Evolutionary conservation across 2,888 invertebrate species (phyloP), one percentile per base, ranked within the genome.

Genomic region (Mesorhabditis spiculigera): DNA sequence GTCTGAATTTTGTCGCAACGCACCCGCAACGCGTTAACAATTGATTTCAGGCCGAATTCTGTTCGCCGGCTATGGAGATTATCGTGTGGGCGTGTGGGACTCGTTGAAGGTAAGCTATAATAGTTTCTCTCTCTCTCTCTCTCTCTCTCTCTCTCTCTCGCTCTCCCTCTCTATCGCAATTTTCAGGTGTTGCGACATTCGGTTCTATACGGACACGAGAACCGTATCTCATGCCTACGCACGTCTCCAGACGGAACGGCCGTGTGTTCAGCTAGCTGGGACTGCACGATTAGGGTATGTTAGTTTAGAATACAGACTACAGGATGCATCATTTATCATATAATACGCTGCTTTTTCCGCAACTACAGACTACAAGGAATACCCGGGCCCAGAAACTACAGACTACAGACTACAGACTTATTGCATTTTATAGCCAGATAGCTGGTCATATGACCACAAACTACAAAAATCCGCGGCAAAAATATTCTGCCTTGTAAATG

Each of bases 71-170:
- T 97, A 98, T 89, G 94, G 95, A 87, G 98, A 98, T 89, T 95
- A 97, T 88, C 96, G 95, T 50, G 94, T 97, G 68, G 94, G 95
- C 88, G 93, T 95, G 50, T 98, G 98, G 98, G 98, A 98, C 88
- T 94, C 95, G 58, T 89, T 98, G 76, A 97, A 97, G 87, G 94
- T 50, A n/a, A 3, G 58, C 1, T 13, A 50, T 8, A 2, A 10
- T 41, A 2, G 0, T 13, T 4, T 65, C 28, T 44, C 65, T 65
- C 28, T 28, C 28, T 3, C 28, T 28, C 28, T 28, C 28, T 28
- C 28, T 28, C 28, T 28, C 28, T 28, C 28, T 1, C 28, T 28
- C 28, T 28, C 3, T 28, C 28, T 28, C 28, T 28, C 28, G 28
- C 28, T 28, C 28, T 1, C 28, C 3, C 28, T 28, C 28, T 28